Evolutionary conservation across 2,888 invertebrate genomes (phyloP), one percentile per base, ranked within the genome.

Genomic region (Agrotis puta): DNA sequence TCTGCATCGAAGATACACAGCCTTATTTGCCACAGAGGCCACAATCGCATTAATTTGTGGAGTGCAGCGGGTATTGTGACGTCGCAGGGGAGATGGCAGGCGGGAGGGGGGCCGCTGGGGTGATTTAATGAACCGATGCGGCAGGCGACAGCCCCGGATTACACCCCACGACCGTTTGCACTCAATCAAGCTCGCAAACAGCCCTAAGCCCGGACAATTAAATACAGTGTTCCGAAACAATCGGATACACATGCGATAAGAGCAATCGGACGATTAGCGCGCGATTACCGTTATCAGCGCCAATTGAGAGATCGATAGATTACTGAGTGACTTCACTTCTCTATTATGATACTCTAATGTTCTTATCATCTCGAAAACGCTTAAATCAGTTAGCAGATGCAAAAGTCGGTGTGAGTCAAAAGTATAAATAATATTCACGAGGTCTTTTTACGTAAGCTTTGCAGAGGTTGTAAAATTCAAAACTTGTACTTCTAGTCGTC

Each of bases 101-200:
- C 69, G 72, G 81, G 77, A 83, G 74, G 84, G n/a, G n/a, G 74
- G 81, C 71, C 86, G 81, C 82, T 78, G 89, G 93, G 93, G 93
- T 92, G 94, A 93, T 92, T 95, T 95, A 95, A 95, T 95, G 95
- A 95, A 94, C 93, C 94, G 91, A 92, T 92, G 94, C 92, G 94
- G 94, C 90, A 92, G 92, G 91, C 92, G 94, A 94, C 94, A 92
- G 92, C 90, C 93, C 92, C 90, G 95, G 95, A 94, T 94, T 95
- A 94, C 95, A 92, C 95, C 94, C 94, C 93, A 91, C 93, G 89
- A 92, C 88, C 93, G 93, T 94, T 95, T 93, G 94, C 95, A 95
- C 95, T 95, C 95, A 95, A 95, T 95, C 95, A 95, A 92, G 92
- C 94, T 92, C 92, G 94, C 95, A 94, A 95, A 95, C 95, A 95